Conservation (phyloP, 2,113 vertebrate genomes). For the Saimiri boliviensis region DNA sequence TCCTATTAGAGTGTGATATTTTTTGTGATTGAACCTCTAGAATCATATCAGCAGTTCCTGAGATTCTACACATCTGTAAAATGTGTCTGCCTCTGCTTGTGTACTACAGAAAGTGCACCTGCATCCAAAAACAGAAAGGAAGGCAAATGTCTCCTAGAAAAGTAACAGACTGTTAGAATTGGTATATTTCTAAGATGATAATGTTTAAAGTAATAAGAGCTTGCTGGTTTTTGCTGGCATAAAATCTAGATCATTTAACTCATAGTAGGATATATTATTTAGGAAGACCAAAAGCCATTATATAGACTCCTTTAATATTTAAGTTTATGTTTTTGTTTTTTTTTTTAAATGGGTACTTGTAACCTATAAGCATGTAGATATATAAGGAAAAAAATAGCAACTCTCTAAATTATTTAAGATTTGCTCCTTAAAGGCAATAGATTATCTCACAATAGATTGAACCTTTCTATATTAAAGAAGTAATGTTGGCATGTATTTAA, state of each 20-base stretch:
- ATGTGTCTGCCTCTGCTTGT: not conserved
- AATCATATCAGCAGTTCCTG: not conserved
- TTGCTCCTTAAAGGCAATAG: constrained; percentile 19
- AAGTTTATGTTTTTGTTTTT: not conserved
- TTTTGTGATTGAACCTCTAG: not conserved
- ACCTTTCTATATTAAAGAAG: not conserved
- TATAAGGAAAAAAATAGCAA: not conserved
- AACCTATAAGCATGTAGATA: not conserved
- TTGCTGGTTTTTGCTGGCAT: not conserved
- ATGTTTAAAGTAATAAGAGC: not conserved
- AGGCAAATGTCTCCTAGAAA: not conserved
- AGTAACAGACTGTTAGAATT: not conserved
- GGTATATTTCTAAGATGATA: not conserved
- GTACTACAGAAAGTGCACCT: not conserved
- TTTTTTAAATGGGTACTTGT: not conserved
- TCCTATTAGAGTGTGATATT: not conserved
- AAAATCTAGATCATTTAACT: constrained; percentile 1
- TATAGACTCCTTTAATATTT: constrained; percentile 55
- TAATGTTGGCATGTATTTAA: not conserved
- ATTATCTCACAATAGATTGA: not conserved
- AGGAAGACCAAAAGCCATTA: not conserved
- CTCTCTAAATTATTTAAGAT: constrained; percentile 54
- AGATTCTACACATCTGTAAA: constrained; percentile 1
- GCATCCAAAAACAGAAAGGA: not conserved
- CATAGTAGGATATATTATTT: constrained; percentile 44